Percentiles rank a stretch among this genome's conserved stretches.
phyloP scores from a whole-genome alignment of 1,140 invertebrate genomes.

The Zaprionus nigranus region DNA sequence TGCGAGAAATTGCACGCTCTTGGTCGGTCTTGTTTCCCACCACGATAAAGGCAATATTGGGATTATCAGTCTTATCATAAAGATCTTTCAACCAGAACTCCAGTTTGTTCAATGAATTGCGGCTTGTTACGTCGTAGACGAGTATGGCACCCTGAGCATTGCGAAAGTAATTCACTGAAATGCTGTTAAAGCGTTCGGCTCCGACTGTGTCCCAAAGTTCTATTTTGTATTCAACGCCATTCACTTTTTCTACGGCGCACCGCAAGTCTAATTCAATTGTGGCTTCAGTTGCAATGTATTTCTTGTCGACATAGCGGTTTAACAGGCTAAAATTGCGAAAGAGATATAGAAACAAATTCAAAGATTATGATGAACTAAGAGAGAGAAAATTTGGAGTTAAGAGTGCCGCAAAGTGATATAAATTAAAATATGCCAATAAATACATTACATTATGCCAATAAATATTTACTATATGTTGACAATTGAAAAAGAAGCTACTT shows the following conservation, averaged over 20 bases:
- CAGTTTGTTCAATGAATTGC: conserved; percentile 93
- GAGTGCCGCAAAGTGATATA: too few species aligned
- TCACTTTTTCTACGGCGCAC: conserved; percentile 94
- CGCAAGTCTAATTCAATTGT: conserved; percentile 99
- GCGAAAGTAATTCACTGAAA: conserved; percentile 97
- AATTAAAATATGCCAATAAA: too few species aligned
- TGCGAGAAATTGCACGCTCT: conserved; percentile 92
- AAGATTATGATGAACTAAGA: too few species aligned
- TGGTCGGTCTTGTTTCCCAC: conserved; percentile 99
- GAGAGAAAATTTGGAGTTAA: too few species aligned
- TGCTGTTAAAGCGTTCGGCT: conserved; percentile 97
- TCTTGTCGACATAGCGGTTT: conserved; percentile 96
- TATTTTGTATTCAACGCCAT: conserved; percentile 95
- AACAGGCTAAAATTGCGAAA: conserved; percentile 89
- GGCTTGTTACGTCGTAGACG: conserved; percentile 97
- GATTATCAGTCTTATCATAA: conserved; percentile 97
- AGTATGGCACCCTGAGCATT: conserved; percentile 97
- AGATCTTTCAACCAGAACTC: conserved; percentile 98
- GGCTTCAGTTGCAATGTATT: conserved; percentile 95
- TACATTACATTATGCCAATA: too few species aligned
- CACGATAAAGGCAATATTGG: conserved; percentile 98
- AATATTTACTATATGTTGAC: too few species aligned
- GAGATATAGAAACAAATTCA: background rate
- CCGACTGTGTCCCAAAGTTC: conserved; percentile 97
- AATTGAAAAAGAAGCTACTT: too few species aligned